phyloP scores from a whole-genome alignment of 1,140 invertebrate species.

The Prorops nasuta region DNA sequence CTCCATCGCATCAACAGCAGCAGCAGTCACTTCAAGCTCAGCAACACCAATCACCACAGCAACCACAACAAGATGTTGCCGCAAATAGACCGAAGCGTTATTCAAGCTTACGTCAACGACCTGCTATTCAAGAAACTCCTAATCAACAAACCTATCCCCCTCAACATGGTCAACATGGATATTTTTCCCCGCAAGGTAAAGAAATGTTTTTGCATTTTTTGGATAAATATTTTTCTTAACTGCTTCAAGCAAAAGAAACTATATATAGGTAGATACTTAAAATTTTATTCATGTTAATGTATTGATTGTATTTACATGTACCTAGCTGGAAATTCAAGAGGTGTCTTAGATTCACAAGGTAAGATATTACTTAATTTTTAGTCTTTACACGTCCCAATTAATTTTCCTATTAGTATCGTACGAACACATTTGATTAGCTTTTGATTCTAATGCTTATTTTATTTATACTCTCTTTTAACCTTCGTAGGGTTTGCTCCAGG shows the following conservation, averaged over 20 bases:
- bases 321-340: constrained; percentile 53
- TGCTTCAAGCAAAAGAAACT: too few species aligned
- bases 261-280: too few species aligned
- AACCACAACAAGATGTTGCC: constrained; percentile 40
- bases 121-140: constrained; percentile 45
- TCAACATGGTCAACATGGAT: constrained; percentile 40
- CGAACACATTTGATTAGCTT: background rate
- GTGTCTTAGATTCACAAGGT: constrained; percentile 52
- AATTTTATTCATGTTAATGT: constrained; percentile 21
- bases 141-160: constrained; percentile 46
- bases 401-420: background rate
- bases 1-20: constrained; percentile 34
- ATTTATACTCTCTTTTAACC: constrained; percentile 2
- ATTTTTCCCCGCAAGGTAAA: constrained; percentile 45
- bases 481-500: constrained; percentile 40
- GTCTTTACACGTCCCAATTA: background rate
- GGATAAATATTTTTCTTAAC: background rate
- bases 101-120: constrained; percentile 70
- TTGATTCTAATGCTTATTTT: constrained; percentile 4
- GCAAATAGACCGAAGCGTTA: constrained; percentile 70
- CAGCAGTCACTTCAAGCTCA: constrained; percentile 34
- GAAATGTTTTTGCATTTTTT: constrained; percentile 2
- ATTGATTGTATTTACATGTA: constrained; percentile 40
- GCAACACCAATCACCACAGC: constrained; percentile 38
- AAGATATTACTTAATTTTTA: constrained; percentile 23